Percentiles rank a stretch among this genome's conserved stretches.
Evolutionary conservation across 2,888 invertebrate species (phyloP).

Genomic region (Patella depressa): DNA sequence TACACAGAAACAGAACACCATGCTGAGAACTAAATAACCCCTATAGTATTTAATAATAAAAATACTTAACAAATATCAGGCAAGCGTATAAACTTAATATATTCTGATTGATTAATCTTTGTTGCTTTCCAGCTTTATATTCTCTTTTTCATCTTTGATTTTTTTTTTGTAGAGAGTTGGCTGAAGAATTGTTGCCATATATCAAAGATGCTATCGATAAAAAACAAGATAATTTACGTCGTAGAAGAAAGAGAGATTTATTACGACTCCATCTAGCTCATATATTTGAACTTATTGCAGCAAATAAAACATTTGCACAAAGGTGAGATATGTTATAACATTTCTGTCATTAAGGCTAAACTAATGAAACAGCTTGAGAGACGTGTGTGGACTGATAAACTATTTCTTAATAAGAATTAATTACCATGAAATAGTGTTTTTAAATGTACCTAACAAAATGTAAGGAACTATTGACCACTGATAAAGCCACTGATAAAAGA

Average conservation of each 20-base stretch:
- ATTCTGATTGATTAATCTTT: background rate
- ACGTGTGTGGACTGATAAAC: too few relatives aligned
- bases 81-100: background rate
- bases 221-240: conserved; percentile 96
- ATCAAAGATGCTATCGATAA: conserved; percentile 96
- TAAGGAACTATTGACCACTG: too few relatives aligned
- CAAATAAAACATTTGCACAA: conserved; percentile 72
- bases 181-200: conserved; percentile 93
- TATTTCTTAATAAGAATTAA: too few relatives aligned
- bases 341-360: background rate
- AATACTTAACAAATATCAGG: background rate
- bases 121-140: too few relatives aligned
- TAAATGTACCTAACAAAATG: background rate
- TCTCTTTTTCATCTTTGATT: background rate
- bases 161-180: conserved; percentile 81
- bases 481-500: too few relatives aligned
- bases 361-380: too few relatives aligned
- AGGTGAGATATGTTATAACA: conserved; percentile 48
- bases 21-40: too few relatives aligned
- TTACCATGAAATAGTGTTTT: background rate
- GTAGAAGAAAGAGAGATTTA: conserved; percentile 91
- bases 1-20: too few relatives aligned
- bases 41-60: too few relatives aligned
- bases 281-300: conserved; percentile 91
- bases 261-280: conserved; percentile 91